A percentile compares a stretch with the other conserved stretches of the same genome.
Evolutionary conservation across 2,888 invertebrate species (phyloP).

Genomic region (Callimorpha dominula): DNA sequence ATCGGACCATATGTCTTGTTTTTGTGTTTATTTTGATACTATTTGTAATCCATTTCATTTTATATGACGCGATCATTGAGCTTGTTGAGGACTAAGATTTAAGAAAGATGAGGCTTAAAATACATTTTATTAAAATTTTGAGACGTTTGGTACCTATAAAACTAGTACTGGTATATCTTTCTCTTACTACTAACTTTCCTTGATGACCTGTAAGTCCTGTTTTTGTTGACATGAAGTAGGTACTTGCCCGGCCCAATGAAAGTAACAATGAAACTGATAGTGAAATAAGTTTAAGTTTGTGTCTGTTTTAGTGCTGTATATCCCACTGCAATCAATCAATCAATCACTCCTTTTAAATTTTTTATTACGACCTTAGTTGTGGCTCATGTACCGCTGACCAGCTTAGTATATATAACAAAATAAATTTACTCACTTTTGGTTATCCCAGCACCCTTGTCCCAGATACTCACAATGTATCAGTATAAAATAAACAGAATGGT

Average conservation of each 20-base stretch:
- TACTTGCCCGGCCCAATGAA: neutral
- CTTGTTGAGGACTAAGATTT: neutral
- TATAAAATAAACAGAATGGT: slow-evolving; percentile 51
- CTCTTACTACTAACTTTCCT: neutral
- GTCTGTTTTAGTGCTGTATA: too few species aligned
- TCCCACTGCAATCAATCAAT: too few species aligned
- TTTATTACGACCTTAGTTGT: too few species aligned
- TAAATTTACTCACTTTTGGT: neutral
- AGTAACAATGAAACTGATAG: too few species aligned
- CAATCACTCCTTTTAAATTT: too few species aligned
- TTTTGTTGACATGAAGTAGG: neutral
- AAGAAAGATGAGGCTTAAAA: neutral
- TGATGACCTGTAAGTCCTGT: neutral
- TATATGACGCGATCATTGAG: neutral
- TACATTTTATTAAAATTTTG: neutral
- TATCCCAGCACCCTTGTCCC: slow-evolving; percentile 26
- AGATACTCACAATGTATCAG: slow-evolving; percentile 37
- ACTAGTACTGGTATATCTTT: too few species aligned
- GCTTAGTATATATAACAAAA: neutral
- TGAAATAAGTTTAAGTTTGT: neutral
- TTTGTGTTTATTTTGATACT: neutral
- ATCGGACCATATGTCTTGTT: slow-evolving; percentile 16
- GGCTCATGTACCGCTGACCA: too few species aligned
- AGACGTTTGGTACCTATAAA: too few species aligned
- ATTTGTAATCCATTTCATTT: neutral